Base-by-base conservation (phyloP, 2,797 vertebrate species). In the Gymnocypris eckloni region DNA sequence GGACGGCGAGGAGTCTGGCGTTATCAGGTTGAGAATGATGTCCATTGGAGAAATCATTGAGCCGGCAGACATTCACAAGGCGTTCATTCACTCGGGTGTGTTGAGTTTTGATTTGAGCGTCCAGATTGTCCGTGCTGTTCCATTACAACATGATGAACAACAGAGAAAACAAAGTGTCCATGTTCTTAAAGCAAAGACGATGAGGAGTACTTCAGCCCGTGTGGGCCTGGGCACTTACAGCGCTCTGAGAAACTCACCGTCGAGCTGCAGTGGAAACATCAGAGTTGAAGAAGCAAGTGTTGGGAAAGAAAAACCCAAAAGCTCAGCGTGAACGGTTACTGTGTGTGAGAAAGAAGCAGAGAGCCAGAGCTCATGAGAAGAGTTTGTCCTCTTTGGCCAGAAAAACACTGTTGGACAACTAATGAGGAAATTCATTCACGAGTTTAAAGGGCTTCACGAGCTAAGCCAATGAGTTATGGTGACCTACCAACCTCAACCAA, bases 21-120 rank as follows among this genome's bases (percentile, higher is more conserved):
- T 91, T 89, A 95, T 92, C 92, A 96, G 92, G 91, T 92, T 95
- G 86, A 95, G 92, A 90, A 96, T 95, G 91, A 96, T 93, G 90
- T 96, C 95, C 95, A 96, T 95, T 87, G 86, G 87, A 76, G 89
- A 90, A 72, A 89, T 85, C 89, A 82, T 82, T 61, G 48, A 25
- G 71, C 61, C 76, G 37, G 7, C 28, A 72, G 48, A 15, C 48
- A 54, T 25, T 22, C 52, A 72, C 50, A 4, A 76, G 33, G 10
- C n/a, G 59, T 25, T 61, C n/a, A 61, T 61, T 82, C 37, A 18
- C 43, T 73, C 22, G 10, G 45, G 79, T 67, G 39, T 25, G 39
- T 43, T 45, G n/a, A 45, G 37, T 43, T 69, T 52, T 4, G 33
- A 52, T 52, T 10, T 5, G 79, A 39, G 33, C 0, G 0, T 70